A percentile compares a stretch with the other conserved stretches of the same genome.
These are phyloP conservation scores for Glossophaga mutica DNA, from an alignment of 2,797 vertebrate species.

Conservation along the genomic window DNA sequence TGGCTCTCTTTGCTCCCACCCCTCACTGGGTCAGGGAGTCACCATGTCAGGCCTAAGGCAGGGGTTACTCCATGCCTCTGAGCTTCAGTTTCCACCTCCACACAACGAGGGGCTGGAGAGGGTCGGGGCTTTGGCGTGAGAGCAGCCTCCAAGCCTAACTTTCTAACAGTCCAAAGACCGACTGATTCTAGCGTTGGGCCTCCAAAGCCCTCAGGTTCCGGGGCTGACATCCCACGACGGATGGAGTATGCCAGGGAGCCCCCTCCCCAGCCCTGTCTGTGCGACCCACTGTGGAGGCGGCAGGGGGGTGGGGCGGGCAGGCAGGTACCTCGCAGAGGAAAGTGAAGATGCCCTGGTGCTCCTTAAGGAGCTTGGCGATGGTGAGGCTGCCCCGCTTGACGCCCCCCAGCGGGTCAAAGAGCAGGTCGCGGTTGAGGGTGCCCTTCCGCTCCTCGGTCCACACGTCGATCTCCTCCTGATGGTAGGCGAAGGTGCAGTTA, in stretches of 20 bases:
- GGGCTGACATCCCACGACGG: rapidly evolving
- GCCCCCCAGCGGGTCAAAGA: slow-evolving; percentile 90
- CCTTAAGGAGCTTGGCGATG: slow-evolving; percentile 86
- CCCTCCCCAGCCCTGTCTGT: not conserved
- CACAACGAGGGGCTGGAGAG: not conserved
- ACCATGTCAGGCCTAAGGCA: not conserved
- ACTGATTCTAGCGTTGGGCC: not conserved
- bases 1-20: not conserved
- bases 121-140: not conserved
- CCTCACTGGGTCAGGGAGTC: not conserved
- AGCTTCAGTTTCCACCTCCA: not conserved
- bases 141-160: not conserved
- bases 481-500: slow-evolving; percentile 99
- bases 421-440: slow-evolving; percentile 95
- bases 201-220: not conserved
- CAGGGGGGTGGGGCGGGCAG: rapidly evolving
- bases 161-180: not conserved
- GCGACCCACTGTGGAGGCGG: not conserved
- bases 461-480: slow-evolving; percentile 99
- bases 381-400: slow-evolving; percentile 84
- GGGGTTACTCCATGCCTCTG: not conserved
- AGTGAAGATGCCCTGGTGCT: slow-evolving; percentile 88
- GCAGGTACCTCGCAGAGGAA: slow-evolving; percentile 86
- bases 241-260: rapidly evolving
- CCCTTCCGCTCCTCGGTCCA: slow-evolving; percentile 99